Base-by-base conservation (phyloP, 1,140 invertebrate genomes). In the Neelides sp. region DNA sequence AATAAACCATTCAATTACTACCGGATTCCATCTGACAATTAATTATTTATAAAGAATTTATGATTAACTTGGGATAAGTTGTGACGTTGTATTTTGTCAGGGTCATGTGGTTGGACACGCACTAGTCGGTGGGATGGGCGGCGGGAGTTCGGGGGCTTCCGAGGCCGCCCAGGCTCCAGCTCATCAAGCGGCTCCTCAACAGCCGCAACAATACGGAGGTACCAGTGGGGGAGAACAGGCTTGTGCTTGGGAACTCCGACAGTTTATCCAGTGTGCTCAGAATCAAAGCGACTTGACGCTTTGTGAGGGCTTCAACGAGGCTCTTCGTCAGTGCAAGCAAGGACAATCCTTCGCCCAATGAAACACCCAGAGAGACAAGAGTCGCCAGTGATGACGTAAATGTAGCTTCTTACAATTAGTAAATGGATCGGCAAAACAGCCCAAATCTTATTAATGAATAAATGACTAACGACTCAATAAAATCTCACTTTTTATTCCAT, bases 251-350 rank as follows among this genome's bases (percentile, higher is more conserved):
- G 88, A 92, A 69, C 76, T 91, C 32, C 82, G 83, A 61, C 85
- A 91, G 65, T 92, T 92, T 69, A 68, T 93, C 15, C 77, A 89
- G 57, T 92, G 88, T 65, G 85, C 87, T 40, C 77, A 87, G 62
- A 79, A 79, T 36, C 85, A 91, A 63, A 73, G 75, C 26, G 89
- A 93, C 66, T 66, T 94, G 5, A 75, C 78, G 3, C 73, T 94
- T 1, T 94, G 90, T 64, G 80, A 90, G 62, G 89, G 88, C 37
- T 94, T 94, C 68, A 93, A 92, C 66, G 86, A 93, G 69, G 88
- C 85, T 48, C 72, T 94, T 52, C 80, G 86, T 59, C 85, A 92
- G 66, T 94, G 90, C 81, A 40, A 41, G 7, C 35, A 49, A 47
- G 37, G 20, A 20, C 19, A 44, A 50, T n/a, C 13, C 4, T n/a